Base-by-base conservation (phyloP, 1,140 invertebrate species). In the Rhyzopertha dominica region DNA sequence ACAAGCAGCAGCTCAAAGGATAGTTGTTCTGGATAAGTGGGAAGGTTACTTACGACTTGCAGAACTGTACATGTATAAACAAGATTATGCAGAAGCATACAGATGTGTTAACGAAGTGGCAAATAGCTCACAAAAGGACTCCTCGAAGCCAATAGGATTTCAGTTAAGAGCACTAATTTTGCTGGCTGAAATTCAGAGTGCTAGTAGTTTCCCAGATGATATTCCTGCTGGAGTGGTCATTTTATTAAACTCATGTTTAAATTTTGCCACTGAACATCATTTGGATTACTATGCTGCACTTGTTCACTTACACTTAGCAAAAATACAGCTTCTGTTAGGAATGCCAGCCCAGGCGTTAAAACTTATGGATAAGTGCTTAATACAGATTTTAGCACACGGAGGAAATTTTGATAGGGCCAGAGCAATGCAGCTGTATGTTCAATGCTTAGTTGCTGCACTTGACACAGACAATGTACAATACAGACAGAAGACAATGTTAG, bases 331-430 rank as follows among this genome's bases (percentile, higher is more conserved):
- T 12, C 69, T 81, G 35, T 78, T 89, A 70, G 79, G 79, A 12
- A 77, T 87, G 62, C 77, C 84, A 0, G 74, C 76, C 44, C 85
- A 88, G 67, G 85, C 86, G 0, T 65, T 88, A 14, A 69, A 74
- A 29, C 66, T 88, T 2, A 74, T 89, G 1, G 77, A 85, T 42
- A 76, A 78, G 51, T 76, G 79, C 17, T 75, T 90, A 50, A 74
- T 82, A 0, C 72, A 77, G 28, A 78, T 92, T 28, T 74, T 90
- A 53, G 79, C 85, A 10, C 82, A 92, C 56, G 87, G 87, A 1
- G 82, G 81, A n/a, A 70, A 77, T n/a, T 88, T 80, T 53, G 87
- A 92, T 61, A 77, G 81, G 48, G 86, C 79, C 2, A 78, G 82
- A 66, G 80, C 72, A 3, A 65, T 77, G 43, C 59, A 81, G 34